Evolutionary conservation across 2,888 invertebrate species (phyloP).

Genomic region (Aphrophora alni): DNA sequence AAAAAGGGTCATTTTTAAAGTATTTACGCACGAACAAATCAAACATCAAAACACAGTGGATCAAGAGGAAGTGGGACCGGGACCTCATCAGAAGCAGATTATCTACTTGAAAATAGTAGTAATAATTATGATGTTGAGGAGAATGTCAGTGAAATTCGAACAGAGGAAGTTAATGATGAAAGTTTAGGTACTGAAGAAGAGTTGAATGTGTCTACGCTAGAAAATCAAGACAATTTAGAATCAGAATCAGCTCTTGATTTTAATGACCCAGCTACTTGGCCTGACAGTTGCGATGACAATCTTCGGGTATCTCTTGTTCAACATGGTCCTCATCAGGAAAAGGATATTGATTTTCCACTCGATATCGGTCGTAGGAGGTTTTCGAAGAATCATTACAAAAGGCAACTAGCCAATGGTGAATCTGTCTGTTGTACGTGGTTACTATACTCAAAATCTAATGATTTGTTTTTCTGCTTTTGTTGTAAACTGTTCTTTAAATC

Average conservation of each 20-base stretch:
- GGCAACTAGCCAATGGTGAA: not conserved
- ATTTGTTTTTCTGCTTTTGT: slow-evolving; percentile 3
- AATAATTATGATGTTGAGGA: not conserved
- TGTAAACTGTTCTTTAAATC: not conserved
- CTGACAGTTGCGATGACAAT: not conserved
- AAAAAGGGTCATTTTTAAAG: slow-evolving; percentile 11
- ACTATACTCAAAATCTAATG: not conserved
- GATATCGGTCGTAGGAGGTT: not conserved
- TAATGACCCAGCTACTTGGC: slow-evolving; percentile 14
- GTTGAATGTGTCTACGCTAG: no score
- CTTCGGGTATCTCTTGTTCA: slow-evolving; percentile 1
- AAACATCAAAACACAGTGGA: no score
- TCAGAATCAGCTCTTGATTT: no score
- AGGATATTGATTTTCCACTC: slow-evolving; percentile 2
- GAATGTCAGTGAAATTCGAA: not conserved
- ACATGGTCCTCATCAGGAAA: not conserved
- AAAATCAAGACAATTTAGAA: no score
- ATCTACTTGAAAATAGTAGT: no score
- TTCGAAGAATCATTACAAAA: not conserved
- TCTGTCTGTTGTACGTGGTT: not conserved
- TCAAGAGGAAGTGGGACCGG: no score
- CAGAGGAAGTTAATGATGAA: slow-evolving; percentile 11
- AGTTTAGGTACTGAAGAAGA: no score
- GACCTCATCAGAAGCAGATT: no score
- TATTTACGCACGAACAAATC: not conserved